Evolutionary conservation across 2,888 invertebrate genomes (phyloP).

Genomic region (Oxycera nigricornis): DNA sequence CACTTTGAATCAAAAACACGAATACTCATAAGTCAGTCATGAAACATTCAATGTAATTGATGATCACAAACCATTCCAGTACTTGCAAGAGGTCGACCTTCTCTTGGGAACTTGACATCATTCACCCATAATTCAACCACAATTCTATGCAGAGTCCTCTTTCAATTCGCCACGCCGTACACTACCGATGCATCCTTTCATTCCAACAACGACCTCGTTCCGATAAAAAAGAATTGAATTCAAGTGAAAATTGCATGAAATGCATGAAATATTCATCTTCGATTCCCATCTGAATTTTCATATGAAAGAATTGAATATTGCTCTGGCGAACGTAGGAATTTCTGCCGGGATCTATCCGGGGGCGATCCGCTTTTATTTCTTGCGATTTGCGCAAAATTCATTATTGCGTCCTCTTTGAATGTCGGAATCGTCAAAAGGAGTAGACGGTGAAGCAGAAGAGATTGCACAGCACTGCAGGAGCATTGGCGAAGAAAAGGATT

Average conservation of each 20-base stretch:
- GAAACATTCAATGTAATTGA: no score
- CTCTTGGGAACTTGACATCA: background rate
- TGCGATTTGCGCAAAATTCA: no score
- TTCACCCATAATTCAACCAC: background rate
- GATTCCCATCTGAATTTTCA: conserved; percentile 7
- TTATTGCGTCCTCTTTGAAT: no score
- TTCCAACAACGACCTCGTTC: background rate
- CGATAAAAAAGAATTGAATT: background rate
- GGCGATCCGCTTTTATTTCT: no score
- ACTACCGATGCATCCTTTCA: background rate
- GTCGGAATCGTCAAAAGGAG: no score
- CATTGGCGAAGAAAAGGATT: no score
- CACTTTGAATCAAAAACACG: no score
- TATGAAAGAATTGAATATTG: background rate
- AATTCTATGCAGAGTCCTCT: background rate
- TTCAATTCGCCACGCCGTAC: background rate
- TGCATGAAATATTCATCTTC: conserved; percentile 18
- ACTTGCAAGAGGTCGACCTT: background rate
- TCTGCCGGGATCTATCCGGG: no score
- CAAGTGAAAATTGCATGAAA: background rate
- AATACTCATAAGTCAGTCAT: no score
- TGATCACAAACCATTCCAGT: background rate
- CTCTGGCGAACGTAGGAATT: background rate
- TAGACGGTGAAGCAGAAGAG: no score
- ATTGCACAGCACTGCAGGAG: no score